phyloP scores from a whole-genome alignment of 2,888 invertebrate species.

The Lypha dubia region DNA sequence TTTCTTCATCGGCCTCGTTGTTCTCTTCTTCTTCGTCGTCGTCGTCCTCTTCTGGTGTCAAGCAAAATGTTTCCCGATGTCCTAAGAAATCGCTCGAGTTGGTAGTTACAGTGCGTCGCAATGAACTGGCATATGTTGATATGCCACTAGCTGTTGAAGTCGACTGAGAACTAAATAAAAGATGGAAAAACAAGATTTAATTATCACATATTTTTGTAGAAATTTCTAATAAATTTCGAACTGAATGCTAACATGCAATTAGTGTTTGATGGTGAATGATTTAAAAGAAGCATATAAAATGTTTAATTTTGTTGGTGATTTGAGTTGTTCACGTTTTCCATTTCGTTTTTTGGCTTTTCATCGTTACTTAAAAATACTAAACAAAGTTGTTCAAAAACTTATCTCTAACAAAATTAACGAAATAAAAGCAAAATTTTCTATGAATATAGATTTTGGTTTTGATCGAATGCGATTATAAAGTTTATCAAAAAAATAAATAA shows the following conservation, averaged over 20 bases:
- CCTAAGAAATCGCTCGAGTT: constrained; percentile 83
- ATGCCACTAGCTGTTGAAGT: constrained; percentile 83
- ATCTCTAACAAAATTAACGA: not conserved
- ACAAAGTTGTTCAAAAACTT: not conserved
- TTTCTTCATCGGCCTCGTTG: constrained; percentile 57
- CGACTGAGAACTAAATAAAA: constrained; percentile 80
- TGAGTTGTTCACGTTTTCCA: not conserved
- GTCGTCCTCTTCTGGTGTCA: constrained; percentile 81
- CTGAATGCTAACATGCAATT: constrained; percentile 57
- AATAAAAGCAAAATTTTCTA: not conserved
- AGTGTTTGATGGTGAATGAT: constrained; percentile 61
- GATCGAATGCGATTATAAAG: not conserved
- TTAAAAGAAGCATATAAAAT: constrained; percentile 44
- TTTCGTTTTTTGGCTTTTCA: constrained; percentile 7
- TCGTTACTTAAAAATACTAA: not conserved
- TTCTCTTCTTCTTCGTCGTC: constrained; percentile 72
- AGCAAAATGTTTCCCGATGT: constrained; percentile 83
- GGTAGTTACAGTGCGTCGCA: constrained; percentile 81
- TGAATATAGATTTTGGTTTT: not conserved
- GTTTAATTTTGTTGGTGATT: constrained; percentile 32
- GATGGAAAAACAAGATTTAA: not conserved
- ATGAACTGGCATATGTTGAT: constrained; percentile 83
- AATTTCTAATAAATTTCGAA: constrained; percentile 13
- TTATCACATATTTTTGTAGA: constrained; percentile 1
- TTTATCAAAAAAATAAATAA: too few species aligned